Evolutionary conservation across 2,888 invertebrate genomes (phyloP), one percentile per base, ranked within the genome.

Genomic region (Andrena marginata): DNA sequence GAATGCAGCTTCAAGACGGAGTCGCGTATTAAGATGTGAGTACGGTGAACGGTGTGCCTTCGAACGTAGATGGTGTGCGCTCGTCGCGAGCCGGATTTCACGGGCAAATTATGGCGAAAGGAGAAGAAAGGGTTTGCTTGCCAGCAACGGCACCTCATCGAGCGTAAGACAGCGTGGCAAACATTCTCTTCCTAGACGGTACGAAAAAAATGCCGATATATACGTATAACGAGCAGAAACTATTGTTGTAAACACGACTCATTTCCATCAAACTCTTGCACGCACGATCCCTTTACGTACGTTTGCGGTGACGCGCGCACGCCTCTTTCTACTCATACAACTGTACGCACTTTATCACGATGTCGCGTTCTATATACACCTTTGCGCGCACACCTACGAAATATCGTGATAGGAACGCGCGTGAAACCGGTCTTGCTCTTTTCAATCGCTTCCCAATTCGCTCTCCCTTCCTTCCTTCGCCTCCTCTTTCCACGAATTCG

Each of bases 11-110:
- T 80, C 77, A 84, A 76, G 73, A 85, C 65, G 86, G 85, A 84
- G 84, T 74, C 80, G 82, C 86, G 84, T 87, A 77, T 87, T 91
- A 91, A 91, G 82, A 91, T 91, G 91, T 91, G 69, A 91, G 91
- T 91, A 88, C 67, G 67, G 42, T 42, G 1, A 42, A 42, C 42
- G 42, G 60, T 78, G 79, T 68, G 60, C 26, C 62, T 48, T 68
- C 56, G 80, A 74, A 62, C 67, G 29, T 65, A 77, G 48, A 42
- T 54, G 54, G 35, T 33, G 56, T 49, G 8, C 31, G 31, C 49
- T 33, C 56, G 35, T 70, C 33, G 54, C 54, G 62, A 56, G 65
- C 63, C 42, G 69, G 48, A 72, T 72, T 60, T 75, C 54, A 73
- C 26, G 65, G 62, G 64, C 35, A 60, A 81, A 72, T 76, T 82